phyloP scores from a whole-genome alignment of 2,888 invertebrate genomes.

The Dorcus hopei region DNA sequence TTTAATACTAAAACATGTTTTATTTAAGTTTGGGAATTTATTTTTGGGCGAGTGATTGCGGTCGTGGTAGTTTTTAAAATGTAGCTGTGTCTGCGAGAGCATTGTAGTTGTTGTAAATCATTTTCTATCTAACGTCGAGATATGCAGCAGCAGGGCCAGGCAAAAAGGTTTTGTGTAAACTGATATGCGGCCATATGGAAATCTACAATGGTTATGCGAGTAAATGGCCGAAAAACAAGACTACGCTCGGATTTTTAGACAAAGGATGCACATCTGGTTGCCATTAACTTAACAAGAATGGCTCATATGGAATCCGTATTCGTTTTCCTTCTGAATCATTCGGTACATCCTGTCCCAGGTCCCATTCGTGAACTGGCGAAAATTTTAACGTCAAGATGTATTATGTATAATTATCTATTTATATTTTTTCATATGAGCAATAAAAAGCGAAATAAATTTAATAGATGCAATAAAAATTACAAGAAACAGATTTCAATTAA shows the following conservation, averaged over 20 bases:
- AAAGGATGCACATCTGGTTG: conserved; percentile 37
- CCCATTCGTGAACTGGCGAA: too few relatives aligned
- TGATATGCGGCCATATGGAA: conserved; percentile 36
- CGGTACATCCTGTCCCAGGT: conserved; percentile 24
- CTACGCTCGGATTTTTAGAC: conserved; percentile 35
- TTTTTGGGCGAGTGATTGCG: conserved; percentile 7
- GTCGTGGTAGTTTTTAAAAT: conserved; percentile 5
- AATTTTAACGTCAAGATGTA: too few relatives aligned
- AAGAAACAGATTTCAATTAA: too few relatives aligned
- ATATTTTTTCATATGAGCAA: too few relatives aligned
- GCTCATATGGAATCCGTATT: conserved; percentile 26
- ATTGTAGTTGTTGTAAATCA: background rate
- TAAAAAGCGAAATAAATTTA: too few relatives aligned
- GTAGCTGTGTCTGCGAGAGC: background rate
- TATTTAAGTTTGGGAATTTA: conserved; percentile 5
- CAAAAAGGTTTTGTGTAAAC: conserved; percentile 28
- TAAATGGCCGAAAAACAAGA: conserved; percentile 36
- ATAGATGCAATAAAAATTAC: too few relatives aligned
- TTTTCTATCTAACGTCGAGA: background rate
- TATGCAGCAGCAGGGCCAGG: background rate
- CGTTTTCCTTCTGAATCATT: conserved; percentile 23
- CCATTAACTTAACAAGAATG: conserved; percentile 36
- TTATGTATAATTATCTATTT: too few relatives aligned
- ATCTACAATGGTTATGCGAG: conserved; percentile 40
- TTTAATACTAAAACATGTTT: conserved; percentile 16